A percentile compares a stretch with the other conserved stretches of the same genome.
phyloP scores from a whole-genome alignment of 2,888 invertebrate species.

The Macaria notata region DNA sequence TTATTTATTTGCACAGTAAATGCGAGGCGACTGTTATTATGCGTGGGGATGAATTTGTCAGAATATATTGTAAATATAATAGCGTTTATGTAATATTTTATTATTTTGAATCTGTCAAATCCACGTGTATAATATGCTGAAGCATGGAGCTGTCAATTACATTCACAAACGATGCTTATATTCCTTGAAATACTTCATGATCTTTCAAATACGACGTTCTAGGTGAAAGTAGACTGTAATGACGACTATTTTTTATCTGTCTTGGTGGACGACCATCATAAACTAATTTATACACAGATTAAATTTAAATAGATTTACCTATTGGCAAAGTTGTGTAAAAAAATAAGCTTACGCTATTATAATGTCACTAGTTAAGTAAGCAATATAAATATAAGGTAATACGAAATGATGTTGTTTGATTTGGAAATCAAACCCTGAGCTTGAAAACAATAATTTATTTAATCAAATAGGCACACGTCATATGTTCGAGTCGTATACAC shows the following conservation, averaged over 20 bases:
- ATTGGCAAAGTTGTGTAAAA: conserved; percentile 80
- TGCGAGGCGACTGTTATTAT: conserved; percentile 68
- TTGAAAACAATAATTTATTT: conserved; percentile 13
- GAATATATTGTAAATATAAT: conserved; percentile 77
- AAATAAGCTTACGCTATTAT: conserved; percentile 82
- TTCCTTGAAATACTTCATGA: conserved; percentile 74
- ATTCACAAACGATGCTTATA: conserved; percentile 66
- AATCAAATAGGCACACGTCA: conserved; percentile 6
- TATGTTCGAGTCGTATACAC: neutral
- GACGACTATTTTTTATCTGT: conserved; percentile 79
- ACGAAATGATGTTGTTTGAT: conserved; percentile 59
- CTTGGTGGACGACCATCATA: conserved; percentile 80
- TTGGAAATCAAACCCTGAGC: conserved; percentile 25
- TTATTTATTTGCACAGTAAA: conserved; percentile 52
- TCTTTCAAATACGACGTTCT: conserved; percentile 63
- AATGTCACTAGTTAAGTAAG: conserved; percentile 82
- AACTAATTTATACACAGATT: conserved; percentile 80
- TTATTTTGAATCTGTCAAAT: conserved; percentile 65
- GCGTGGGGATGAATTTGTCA: conserved; percentile 70
- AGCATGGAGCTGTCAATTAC: conserved; percentile 78
- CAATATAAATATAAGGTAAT: conserved; percentile 82
- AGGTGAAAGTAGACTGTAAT: conserved; percentile 77
- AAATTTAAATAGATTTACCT: conserved; percentile 75
- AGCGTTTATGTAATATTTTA: conserved; percentile 75
- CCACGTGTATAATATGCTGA: conserved; percentile 75